phyloP scores from a whole-genome alignment of 2,888 invertebrate genomes.

The Prosapia bicincta region DNA sequence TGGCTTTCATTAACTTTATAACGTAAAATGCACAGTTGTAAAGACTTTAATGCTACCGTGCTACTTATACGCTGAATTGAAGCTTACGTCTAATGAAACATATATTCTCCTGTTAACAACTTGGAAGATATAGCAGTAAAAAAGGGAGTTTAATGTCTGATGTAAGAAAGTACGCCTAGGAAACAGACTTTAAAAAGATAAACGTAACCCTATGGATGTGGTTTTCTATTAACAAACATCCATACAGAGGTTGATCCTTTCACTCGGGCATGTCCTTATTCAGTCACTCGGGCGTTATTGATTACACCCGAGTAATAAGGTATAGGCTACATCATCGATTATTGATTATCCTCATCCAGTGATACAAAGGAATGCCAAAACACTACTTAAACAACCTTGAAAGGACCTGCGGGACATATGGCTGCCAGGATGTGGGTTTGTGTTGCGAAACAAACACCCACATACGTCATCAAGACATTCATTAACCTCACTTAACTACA shows the following conservation, averaged over 20 bases:
- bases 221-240: not conserved
- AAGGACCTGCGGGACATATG: not conserved
- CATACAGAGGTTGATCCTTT: not conserved
- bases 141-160: no score
- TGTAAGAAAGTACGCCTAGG: not conserved
- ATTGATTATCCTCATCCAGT: not conserved
- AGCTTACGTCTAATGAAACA: no score
- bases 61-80: no score
- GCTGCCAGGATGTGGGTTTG: not conserved
- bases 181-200: not conserved
- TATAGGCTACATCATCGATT: not conserved
- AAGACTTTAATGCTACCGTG: no score
- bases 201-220: not conserved
- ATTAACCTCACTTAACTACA: not conserved
- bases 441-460: conserved; percentile 2
- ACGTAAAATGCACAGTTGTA: no score
- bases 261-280: not conserved
- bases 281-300: not conserved
- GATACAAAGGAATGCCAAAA: not conserved
- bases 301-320: not conserved
- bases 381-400: not conserved
- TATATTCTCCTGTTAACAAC: no score
- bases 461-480: not conserved
- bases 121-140: no score
- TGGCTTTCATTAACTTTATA: no score